Evolutionary conservation across 2,888 invertebrate genomes (phyloP).

Genomic region (Leistus spinibarbis): DNA sequence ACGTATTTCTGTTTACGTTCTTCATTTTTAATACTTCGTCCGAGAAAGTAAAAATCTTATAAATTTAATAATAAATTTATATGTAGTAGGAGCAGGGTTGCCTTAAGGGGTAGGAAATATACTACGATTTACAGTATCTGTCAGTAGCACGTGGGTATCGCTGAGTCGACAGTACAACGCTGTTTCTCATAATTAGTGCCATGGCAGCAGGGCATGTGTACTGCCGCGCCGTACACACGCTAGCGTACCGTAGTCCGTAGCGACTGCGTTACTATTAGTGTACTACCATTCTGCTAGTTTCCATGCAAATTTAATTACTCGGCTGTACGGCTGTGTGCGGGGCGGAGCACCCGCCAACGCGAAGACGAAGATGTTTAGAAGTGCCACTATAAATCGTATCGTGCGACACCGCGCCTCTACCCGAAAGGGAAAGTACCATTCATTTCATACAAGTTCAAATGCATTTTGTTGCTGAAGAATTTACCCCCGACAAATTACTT

Average conservation of each 20-base stretch:
- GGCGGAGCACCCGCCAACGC: neutral
- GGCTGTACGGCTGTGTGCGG: neutral
- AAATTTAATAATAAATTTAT: no score
- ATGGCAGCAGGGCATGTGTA: neutral
- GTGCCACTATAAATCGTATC: slow-evolving; percentile 29
- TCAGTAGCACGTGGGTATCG: neutral
- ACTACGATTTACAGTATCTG: neutral
- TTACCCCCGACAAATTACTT: neutral
- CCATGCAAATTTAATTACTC: slow-evolving; percentile 11
- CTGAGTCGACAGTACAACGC: neutral
- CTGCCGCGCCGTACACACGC: neutral
- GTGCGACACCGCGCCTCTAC: slow-evolving; percentile 9
- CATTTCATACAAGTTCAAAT: neutral
- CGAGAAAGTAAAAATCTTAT: no score
- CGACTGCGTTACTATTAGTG: no score
- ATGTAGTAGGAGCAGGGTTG: neutral
- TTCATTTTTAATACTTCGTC: no score
- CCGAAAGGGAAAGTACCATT: slow-evolving; percentile 18
- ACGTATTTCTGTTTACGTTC: no score
- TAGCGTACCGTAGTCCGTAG: no score
- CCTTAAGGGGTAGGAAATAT: neutral
- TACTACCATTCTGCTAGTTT: neutral
- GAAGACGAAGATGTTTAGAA: slow-evolving; percentile 25
- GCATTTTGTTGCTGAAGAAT: neutral
- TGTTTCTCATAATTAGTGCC: slow-evolving; percentile 6